A percentile compares a stretch with the other conserved stretches of the same genome.
phyloP scores from a whole-genome alignment of 2,797 vertebrate species.

The Fundulus diaphanus region DNA sequence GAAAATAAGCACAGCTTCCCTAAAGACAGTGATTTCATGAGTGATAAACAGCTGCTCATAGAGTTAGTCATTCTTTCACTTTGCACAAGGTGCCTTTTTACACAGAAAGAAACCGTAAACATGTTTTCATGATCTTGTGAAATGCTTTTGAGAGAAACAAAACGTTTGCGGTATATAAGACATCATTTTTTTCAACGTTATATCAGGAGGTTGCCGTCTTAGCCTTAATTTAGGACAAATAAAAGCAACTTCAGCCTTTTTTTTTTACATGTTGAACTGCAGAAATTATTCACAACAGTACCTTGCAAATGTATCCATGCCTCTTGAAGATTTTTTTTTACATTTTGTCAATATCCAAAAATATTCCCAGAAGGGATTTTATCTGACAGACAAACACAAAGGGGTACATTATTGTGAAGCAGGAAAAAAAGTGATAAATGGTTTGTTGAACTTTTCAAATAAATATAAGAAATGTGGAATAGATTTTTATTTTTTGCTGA shows the following conservation, averaged over 20 bases:
- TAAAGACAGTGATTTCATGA: constrained; percentile 37
- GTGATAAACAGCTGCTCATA: constrained; percentile 26
- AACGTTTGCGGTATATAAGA: background rate
- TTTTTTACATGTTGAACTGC: too few species aligned
- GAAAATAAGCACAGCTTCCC: constrained; percentile 45
- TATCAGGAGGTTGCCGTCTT: background rate
- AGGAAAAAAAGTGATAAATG: background rate
- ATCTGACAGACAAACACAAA: background rate
- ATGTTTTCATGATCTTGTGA: constrained; percentile 38
- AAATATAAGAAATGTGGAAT: background rate
- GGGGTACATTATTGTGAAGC: background rate
- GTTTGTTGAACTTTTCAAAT: background rate
- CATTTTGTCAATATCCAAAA: too few species aligned
- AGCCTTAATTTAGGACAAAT: background rate
- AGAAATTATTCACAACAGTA: background rate
- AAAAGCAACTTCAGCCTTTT: too few species aligned
- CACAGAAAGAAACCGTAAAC: constrained; percentile 61
- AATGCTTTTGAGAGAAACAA: constrained; percentile 4
- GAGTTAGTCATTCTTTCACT: constrained; percentile 54
- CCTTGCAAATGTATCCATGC: background rate
- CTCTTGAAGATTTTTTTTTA: background rate
- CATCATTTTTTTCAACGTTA: too few species aligned
- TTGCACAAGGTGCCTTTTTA: constrained; percentile 43
- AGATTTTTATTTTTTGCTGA: background rate
- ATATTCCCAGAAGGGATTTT: background rate